Percentiles rank a stretch among this genome's conserved stretches.
Evolutionary conservation across 1,140 invertebrate genomes (phyloP).

Genomic region (Lasioglossum albipes): DNA sequence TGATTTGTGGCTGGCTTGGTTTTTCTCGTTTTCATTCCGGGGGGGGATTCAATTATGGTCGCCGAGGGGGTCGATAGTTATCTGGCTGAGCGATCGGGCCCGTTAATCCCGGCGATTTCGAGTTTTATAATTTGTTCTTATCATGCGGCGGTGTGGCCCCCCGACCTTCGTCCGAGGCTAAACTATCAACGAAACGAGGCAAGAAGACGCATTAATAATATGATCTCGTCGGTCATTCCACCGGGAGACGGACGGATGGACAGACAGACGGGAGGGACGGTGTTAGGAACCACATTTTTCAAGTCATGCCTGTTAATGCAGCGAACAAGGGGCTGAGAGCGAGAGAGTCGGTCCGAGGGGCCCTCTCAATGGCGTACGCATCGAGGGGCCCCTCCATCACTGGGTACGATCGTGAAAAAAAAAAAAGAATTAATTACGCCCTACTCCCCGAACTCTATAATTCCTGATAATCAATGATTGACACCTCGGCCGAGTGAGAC

Average conservation of each 20-base stretch:
- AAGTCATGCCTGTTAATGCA: constrained; percentile 77
- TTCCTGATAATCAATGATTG: constrained; percentile 42
- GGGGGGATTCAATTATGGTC: constrained; percentile 25
- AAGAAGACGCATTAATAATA: constrained; percentile 72
- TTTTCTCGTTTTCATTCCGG: not conserved
- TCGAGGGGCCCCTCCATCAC: constrained; percentile 51
- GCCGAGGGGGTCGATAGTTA: constrained; percentile 26
- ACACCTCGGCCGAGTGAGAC: constrained; percentile 6
- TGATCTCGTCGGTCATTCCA: constrained; percentile 67
- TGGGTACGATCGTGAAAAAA: not conserved
- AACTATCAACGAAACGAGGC: constrained; percentile 69
- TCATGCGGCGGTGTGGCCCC: constrained; percentile 13
- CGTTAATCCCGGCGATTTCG: constrained; percentile 58
- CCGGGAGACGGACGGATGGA: constrained; percentile 58
- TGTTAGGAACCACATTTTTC: constrained; percentile 78
- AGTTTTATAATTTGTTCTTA: constrained; percentile 58
- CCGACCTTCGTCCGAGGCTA: constrained; percentile 17
- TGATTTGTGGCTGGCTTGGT: not conserved
- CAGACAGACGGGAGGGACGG: constrained; percentile 63
- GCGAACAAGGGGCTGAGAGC: constrained; percentile 66
- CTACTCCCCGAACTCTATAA: constrained; percentile 23
- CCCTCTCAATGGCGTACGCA: constrained; percentile 63
- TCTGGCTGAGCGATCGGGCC: constrained; percentile 16
- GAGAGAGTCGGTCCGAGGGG: not conserved
- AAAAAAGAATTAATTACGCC: constrained; percentile 58